These are phyloP conservation scores for Choristoneura fumiferana DNA, from an alignment of 1,140 invertebrate genomes.

Conservation along the genomic window DNA sequence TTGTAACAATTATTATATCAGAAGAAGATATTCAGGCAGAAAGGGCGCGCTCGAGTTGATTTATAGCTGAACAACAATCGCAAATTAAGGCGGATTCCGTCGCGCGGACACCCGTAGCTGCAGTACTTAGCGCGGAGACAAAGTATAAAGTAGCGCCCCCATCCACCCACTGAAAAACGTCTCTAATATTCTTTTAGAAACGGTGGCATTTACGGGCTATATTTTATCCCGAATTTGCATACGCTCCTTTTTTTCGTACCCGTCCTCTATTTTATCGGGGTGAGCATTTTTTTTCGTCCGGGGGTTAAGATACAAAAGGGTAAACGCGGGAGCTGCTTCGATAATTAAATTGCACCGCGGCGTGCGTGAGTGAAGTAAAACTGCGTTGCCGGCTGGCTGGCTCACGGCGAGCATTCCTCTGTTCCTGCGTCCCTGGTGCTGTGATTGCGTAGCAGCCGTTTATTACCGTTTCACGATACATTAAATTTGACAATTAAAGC, in stretches of 20 bases:
- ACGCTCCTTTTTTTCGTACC: constrained; percentile 78
- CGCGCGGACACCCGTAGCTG: constrained; percentile 62
- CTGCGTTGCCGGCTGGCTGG: constrained; percentile 2
- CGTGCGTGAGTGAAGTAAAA: constrained; percentile 26
- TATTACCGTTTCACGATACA: constrained; percentile 40
- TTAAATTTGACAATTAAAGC: constrained; percentile 41
- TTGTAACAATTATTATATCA: not conserved
- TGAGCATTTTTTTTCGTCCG: constrained; percentile 76
- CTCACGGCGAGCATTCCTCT: not conserved
- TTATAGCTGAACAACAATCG: constrained; percentile 66
- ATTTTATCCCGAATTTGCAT: constrained; percentile 81
- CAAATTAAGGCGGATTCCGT: constrained; percentile 68
- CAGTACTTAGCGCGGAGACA: constrained; percentile 75
- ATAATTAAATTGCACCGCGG: constrained; percentile 78
- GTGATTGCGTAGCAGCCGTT: constrained; percentile 18
- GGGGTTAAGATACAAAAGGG: constrained; percentile 79
- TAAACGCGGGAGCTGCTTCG: constrained; percentile 70
- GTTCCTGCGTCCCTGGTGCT: not conserved
- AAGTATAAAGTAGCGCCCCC: constrained; percentile 74
- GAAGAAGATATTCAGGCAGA: constrained; percentile 4
- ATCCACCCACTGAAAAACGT: constrained; percentile 79
- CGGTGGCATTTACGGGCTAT: constrained; percentile 80
- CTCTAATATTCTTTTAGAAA: constrained; percentile 80
- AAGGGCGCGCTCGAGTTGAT: constrained; percentile 39
- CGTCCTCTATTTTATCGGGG: constrained; percentile 75